Evolutionary conservation across 2,888 invertebrate species (phyloP).

Genomic region (Geotrupes spiniger): DNA sequence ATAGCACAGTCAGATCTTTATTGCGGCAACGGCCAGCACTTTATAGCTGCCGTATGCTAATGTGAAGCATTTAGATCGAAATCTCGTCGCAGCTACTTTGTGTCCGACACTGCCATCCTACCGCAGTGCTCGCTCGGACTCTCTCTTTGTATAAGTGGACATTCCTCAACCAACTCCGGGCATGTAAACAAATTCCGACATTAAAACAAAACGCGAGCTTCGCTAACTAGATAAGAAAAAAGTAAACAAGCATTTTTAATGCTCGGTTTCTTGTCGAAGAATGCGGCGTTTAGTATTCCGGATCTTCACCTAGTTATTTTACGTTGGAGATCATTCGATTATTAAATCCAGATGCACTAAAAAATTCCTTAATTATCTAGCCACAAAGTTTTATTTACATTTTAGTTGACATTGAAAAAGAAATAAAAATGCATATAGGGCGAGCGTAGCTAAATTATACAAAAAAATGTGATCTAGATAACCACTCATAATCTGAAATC

Average conservation of each 20-base stretch:
- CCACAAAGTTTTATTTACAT: too few relatives aligned
- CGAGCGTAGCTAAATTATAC: too few relatives aligned
- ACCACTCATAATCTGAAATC: too few relatives aligned
- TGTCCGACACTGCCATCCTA: slow-evolving; percentile 13
- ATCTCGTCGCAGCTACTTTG: slow-evolving; percentile 47
- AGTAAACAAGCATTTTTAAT: neutral
- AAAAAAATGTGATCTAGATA: too few relatives aligned
- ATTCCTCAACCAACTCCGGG: slow-evolving; percentile 13
- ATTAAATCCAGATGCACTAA: too few relatives aligned
- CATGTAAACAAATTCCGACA: slow-evolving; percentile 21
- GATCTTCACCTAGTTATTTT: too few relatives aligned
- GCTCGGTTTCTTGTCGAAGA: neutral
- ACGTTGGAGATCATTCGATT: too few relatives aligned
- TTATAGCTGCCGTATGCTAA: slow-evolving; percentile 49
- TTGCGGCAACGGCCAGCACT: slow-evolving; percentile 36
- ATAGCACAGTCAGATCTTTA: slow-evolving; percentile 38
- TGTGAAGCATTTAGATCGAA: slow-evolving; percentile 51
- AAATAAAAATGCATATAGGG: too few relatives aligned
- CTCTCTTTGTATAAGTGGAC: slow-evolving; percentile 9
- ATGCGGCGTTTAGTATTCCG: neutral
- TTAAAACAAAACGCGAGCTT: neutral
- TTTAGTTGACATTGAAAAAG: too few relatives aligned
- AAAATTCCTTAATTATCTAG: too few relatives aligned
- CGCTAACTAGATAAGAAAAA: neutral
- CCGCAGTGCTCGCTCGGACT: slow-evolving; percentile 7